Evolutionary conservation across 2,113 vertebrate species (phyloP).

Genomic region (Carollia perspicillata): DNA sequence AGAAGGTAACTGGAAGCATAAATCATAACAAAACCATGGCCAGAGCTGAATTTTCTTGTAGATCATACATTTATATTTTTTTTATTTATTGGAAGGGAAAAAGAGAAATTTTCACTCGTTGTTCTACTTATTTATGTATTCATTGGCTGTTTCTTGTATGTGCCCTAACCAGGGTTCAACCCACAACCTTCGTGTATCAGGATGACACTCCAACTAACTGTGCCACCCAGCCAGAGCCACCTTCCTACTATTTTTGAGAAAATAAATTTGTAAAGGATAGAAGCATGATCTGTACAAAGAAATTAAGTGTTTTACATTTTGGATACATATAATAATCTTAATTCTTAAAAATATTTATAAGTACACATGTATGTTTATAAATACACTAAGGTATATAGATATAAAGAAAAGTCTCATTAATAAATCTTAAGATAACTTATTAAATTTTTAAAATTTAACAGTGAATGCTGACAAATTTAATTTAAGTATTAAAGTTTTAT

Average conservation of each 20-base stretch:
- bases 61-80: not conserved
- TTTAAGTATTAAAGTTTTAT: not conserved
- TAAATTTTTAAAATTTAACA: not conserved
- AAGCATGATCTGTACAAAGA: not conserved
- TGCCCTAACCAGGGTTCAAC: too few species aligned
- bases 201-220: too few species aligned
- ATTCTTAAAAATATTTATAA: not conserved
- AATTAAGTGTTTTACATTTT: not conserved
- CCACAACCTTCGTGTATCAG: too few species aligned
- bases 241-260: not conserved
- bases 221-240: not conserved
- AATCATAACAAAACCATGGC: not conserved
- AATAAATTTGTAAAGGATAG: not conserved
- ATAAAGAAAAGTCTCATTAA: not conserved
- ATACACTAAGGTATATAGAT: not conserved
- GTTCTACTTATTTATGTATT: too few species aligned
- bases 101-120: too few species aligned
- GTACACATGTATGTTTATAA: not conserved
- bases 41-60: not conserved
- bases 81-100: too few species aligned
- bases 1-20: not conserved
- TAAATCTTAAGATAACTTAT: not conserved
- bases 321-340: not conserved
- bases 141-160: too few species aligned
- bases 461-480: not conserved